phyloP scores from a whole-genome alignment of 2,888 invertebrate genomes.

The Philaethria dido region DNA sequence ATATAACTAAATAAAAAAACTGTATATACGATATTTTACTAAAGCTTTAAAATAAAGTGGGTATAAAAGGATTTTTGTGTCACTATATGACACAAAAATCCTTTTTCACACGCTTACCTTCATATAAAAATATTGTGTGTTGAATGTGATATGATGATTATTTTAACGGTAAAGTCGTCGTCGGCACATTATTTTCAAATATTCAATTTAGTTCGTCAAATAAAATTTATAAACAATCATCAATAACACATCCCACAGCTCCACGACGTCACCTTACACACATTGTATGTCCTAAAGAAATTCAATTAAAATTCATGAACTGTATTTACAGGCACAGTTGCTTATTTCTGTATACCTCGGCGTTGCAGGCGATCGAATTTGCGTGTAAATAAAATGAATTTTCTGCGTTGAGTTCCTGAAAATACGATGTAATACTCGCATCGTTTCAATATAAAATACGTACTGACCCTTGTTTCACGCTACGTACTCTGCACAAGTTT shows the following conservation, averaged over 20 bases:
- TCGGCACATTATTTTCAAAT: too few species aligned
- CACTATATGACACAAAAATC: too few species aligned
- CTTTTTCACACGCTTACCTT: too few species aligned
- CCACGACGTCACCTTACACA: neutral
- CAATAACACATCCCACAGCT: neutral
- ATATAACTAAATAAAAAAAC: too few species aligned
- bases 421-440: slow-evolving; percentile 33
- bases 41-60: too few species aligned
- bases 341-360: slow-evolving; percentile 5
- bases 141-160: too few species aligned
- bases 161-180: too few species aligned
- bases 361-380: slow-evolving; percentile 21
- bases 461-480: slow-evolving; percentile 24
- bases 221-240: neutral
- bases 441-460: slow-evolving; percentile 32
- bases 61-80: too few species aligned
- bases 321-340: neutral
- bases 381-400: slow-evolving; percentile 28
- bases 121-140: too few species aligned
- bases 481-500: slow-evolving; percentile 15
- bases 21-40: too few species aligned
- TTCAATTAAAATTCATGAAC: slow-evolving; percentile 6
- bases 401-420: slow-evolving; percentile 19
- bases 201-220: too few species aligned
- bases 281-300: neutral